Evolutionary conservation across 2,888 invertebrate genomes (phyloP).

Genomic region (Antheraea yamamai): DNA sequence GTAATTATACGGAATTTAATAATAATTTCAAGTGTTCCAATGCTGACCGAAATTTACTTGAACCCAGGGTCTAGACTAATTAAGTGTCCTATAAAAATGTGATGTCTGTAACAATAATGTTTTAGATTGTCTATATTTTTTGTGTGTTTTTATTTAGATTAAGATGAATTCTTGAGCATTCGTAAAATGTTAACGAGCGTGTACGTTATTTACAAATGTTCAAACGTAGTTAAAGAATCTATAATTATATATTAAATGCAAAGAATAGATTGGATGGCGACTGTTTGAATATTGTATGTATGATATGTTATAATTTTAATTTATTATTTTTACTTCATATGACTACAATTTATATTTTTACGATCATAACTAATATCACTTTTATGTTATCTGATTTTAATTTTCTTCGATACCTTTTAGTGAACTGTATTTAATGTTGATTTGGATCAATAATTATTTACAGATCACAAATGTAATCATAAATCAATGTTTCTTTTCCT

Average conservation of each 20-base stretch:
- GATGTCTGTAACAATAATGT: constrained; percentile 81
- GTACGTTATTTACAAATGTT: constrained; percentile 28
- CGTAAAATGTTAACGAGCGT: constrained; percentile 72
- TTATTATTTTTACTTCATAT: constrained; percentile 3
- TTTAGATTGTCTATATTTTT: constrained; percentile 78
- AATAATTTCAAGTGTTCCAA: constrained; percentile 51
- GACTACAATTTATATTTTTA: constrained; percentile 10
- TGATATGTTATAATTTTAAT: constrained; percentile 5
- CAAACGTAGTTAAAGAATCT: constrained; percentile 17
- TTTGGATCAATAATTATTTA: constrained; percentile 1
- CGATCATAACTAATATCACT: background rate
- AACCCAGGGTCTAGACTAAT: constrained; percentile 67
- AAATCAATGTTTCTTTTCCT: background rate
- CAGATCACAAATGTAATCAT: background rate
- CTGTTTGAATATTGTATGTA: constrained; percentile 2
- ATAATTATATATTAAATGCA: constrained; percentile 1
- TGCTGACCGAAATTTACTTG: constrained; percentile 50
- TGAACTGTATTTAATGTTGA: background rate
- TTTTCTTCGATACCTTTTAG: background rate
- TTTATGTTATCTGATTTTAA: background rate
- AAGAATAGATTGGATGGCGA: constrained; percentile 5
- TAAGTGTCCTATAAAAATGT: constrained; percentile 74
- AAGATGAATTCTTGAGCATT: constrained; percentile 61
- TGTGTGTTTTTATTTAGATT: constrained; percentile 76
- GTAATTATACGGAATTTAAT: background rate